A percentile compares a stretch with the other conserved stretches of the same genome.
Conservation (phyloP, 2,113 vertebrate species). For the Tapirus terrestris region DNA sequence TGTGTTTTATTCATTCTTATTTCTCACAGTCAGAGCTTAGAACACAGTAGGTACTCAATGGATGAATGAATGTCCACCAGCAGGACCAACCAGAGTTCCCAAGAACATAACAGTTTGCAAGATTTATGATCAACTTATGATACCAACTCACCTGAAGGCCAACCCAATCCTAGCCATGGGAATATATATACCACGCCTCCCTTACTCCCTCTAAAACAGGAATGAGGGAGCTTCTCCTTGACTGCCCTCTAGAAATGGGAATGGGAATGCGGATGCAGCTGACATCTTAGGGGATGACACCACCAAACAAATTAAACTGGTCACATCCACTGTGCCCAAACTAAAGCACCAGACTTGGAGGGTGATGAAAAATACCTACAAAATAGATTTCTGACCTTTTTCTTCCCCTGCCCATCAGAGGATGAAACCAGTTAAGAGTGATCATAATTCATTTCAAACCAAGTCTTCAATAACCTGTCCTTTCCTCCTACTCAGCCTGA, state of each 20-base stretch:
- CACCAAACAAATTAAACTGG: not conserved
- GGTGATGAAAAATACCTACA: not conserved
- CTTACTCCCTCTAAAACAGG: not conserved
- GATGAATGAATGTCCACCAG: not conserved
- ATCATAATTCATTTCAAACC: not conserved
- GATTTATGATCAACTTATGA: not conserved
- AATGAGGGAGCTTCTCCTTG: not conserved
- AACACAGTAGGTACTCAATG: not conserved
- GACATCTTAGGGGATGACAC: not conserved
- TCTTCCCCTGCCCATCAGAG: not conserved
- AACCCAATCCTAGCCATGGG: not conserved
- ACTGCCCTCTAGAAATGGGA: not conserved
- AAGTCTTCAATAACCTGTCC: not conserved
- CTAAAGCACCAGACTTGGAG: not conserved
- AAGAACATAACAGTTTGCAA: not conserved
- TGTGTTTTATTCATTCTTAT: not conserved
- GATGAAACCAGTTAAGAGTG: not conserved
- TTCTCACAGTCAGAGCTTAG: not conserved
- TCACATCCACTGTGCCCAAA: not conserved
- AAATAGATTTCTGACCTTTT: constrained; percentile 17
- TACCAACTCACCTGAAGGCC: not conserved
- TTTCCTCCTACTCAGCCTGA: not conserved
- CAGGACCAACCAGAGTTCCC: not conserved
- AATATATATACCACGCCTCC: not conserved
- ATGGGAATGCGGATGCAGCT: not conserved